Conservation (phyloP, 2,797 vertebrate species). For the Myotis myotis region DNA sequence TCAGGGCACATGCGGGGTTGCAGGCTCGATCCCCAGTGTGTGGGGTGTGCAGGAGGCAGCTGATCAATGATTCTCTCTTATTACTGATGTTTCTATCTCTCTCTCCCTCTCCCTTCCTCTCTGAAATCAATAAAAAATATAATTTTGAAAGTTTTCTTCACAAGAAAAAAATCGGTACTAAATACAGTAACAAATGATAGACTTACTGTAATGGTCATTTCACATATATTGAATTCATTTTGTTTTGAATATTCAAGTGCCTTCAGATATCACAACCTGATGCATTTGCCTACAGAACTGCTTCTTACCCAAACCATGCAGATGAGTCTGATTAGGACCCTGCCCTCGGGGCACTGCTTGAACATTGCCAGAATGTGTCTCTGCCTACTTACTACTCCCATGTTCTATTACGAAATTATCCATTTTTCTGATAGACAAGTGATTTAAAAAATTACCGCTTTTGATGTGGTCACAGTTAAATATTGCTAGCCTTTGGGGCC, state of each 20-base stretch:
- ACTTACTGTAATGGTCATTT: background rate
- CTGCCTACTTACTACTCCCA: background rate
- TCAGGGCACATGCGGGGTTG: background rate
- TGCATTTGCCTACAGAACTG: background rate
- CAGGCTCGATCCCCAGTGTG: background rate
- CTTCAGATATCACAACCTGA: background rate
- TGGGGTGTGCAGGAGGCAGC: background rate
- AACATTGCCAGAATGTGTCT: background rate
- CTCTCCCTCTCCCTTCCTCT: background rate
- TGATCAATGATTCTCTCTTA: background rate
- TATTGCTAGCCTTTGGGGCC: background rate
- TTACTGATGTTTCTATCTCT: background rate
- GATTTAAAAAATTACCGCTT: background rate
- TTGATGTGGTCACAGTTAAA: background rate
- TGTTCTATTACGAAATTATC: background rate
- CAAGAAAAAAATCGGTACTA: background rate
- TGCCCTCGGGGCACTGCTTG: background rate
- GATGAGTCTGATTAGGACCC: background rate
- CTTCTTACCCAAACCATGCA: background rate
- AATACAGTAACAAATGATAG: background rate
- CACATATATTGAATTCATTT: background rate
- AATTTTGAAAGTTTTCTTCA: background rate
- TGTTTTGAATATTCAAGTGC: constrained; percentile 3
- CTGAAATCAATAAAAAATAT: background rate
- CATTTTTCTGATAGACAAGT: background rate